phyloP scores from a whole-genome alignment of 2,888 invertebrate species.

The Hermaeophaga mercurialis region DNA sequence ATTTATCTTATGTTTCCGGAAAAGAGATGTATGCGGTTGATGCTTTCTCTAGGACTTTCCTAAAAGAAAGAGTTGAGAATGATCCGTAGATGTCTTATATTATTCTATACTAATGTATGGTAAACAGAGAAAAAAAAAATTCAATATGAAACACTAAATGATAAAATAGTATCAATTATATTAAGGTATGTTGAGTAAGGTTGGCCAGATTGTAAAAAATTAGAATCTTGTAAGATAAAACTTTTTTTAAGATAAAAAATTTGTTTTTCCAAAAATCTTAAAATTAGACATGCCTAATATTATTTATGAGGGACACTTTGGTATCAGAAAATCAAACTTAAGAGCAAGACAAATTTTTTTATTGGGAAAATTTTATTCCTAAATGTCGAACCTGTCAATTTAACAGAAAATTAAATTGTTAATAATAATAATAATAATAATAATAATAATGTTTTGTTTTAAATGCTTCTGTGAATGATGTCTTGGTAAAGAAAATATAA shows the following conservation, averaged over 20 bases:
- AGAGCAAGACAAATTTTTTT: conserved; percentile 28
- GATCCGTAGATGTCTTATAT: conserved; percentile 2
- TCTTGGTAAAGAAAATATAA: no score
- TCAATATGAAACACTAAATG: not conserved
- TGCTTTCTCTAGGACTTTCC: not conserved
- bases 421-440: no score
- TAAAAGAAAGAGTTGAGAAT: not conserved
- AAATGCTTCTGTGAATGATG: no score
- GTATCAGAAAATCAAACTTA: conserved; percentile 31
- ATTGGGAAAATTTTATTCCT: conserved; percentile 28
- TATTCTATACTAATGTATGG: not conserved
- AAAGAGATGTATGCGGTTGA: conserved; percentile 19
- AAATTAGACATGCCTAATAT: conserved; percentile 27
- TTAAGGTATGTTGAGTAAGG: conserved; percentile 11
- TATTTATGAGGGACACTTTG: conserved; percentile 31
- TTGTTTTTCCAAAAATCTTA: conserved; percentile 3
- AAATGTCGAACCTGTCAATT: conserved; percentile 14
- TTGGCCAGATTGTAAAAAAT: conserved; percentile 22
- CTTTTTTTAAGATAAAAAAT: conserved; percentile 1
- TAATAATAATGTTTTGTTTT: no score
- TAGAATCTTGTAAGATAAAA: not conserved
- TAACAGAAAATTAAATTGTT: not conserved
- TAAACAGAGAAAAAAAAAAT: conserved; percentile 4
- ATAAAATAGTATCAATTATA: conserved; percentile 19
- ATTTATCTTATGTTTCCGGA: conserved; percentile 8